phyloP scores from a whole-genome alignment of 2,888 invertebrate genomes.

The Lepeophtheirus nordmannii region DNA sequence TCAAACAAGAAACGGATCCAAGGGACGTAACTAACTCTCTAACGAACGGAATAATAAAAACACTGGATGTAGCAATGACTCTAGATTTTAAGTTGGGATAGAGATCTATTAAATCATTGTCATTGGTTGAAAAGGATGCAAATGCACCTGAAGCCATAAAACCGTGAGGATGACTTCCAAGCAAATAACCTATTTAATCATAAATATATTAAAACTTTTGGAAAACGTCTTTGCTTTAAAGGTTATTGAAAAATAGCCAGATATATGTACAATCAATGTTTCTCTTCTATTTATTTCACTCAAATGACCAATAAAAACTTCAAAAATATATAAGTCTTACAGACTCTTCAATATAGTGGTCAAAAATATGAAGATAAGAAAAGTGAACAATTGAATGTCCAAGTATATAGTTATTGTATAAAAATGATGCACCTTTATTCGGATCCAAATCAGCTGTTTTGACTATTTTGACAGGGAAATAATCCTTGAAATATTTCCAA shows the following conservation, averaged over 20 bases:
- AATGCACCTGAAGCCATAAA: conserved; percentile 63
- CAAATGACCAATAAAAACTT: too few species aligned
- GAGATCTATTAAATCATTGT: conserved; percentile 35
- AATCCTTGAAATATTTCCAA: conserved; percentile 58
- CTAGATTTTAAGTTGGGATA: conserved; percentile 38
- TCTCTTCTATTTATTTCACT: too few species aligned
- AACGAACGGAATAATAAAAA: conserved; percentile 48
- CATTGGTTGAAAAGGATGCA: conserved; percentile 56
- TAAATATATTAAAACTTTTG: not conserved
- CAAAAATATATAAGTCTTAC: too few species aligned
- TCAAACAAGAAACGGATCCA: conserved; percentile 41
- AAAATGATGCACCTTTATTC: conserved; percentile 33
- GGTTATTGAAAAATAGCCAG: too few species aligned
- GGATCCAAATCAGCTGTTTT: conserved; percentile 68
- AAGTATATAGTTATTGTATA: not conserved
- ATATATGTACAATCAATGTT: too few species aligned
- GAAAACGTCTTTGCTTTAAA: too few species aligned
- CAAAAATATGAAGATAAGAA: too few species aligned
- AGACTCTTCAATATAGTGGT: too few species aligned
- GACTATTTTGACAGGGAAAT: conserved; percentile 67
- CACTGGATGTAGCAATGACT: conserved; percentile 50
- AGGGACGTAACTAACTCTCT: conserved; percentile 13
- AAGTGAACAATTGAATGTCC: too few species aligned
- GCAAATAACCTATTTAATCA: conserved; percentile 51
- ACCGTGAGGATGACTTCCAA: conserved; percentile 83